phyloP scores from a whole-genome alignment of 2,888 invertebrate genomes.

The Cerastis leucographa region DNA sequence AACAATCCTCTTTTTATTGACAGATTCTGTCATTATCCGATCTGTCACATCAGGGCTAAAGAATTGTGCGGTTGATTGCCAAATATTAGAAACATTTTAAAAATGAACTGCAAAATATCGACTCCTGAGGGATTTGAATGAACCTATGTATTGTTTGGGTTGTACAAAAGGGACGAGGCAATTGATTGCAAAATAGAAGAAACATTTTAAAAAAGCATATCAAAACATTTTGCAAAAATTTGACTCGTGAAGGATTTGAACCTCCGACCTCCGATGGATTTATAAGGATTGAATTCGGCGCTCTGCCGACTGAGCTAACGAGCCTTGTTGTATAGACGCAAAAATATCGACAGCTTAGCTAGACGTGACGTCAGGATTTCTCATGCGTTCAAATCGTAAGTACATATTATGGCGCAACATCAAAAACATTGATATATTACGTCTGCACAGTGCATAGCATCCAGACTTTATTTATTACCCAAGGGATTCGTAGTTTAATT shows the following conservation, averaged over 20 bases:
- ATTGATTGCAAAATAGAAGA: too few species aligned
- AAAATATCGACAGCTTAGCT: neutral
- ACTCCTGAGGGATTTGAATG: slow-evolving; percentile 40
- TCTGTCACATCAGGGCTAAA: neutral
- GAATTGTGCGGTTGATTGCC: neutral
- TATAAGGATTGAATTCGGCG: neutral
- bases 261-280: slow-evolving; percentile 37
- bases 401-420: neutral
- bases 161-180: neutral
- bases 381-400: neutral
- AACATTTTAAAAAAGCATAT: too few species aligned
- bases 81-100: too few species aligned
- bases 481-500: neutral
- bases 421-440: neutral
- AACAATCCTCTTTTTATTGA: too few species aligned
- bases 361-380: neutral
- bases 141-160: slow-evolving; percentile 20
- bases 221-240: too few species aligned
- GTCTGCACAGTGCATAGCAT: neutral
- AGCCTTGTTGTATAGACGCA: neutral
- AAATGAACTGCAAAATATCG: neutral
- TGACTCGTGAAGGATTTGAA: slow-evolving; percentile 43
- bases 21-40: too few species aligned
- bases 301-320: neutral
- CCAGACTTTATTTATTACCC: neutral